These are phyloP conservation scores for Spondyliosoma cantharus DNA, from an alignment of 2,797 vertebrate genomes.

Conservation along the genomic window DNA sequence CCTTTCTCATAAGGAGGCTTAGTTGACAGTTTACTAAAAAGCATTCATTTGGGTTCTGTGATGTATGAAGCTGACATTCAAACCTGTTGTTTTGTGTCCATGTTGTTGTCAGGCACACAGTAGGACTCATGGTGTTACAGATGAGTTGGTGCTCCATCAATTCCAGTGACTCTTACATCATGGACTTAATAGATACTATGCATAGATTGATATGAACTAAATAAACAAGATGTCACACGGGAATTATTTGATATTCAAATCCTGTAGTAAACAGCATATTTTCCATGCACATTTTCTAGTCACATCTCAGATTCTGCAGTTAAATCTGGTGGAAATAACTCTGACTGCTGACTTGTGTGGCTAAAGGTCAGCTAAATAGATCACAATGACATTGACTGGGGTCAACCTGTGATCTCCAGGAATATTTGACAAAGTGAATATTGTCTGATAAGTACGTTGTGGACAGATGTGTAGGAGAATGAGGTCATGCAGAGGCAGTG, in stretches of 20 bases:
- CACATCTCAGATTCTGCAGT: neutral
- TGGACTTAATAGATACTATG: no score
- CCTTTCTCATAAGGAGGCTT: neutral
- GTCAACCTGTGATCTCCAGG: neutral
- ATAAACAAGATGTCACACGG: neutral
- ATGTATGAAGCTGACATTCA: neutral
- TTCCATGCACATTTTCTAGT: neutral
- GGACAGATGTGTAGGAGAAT: neutral
- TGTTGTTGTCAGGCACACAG: neutral
- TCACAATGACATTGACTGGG: no score
- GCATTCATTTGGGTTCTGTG: neutral
- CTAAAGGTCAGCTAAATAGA: neutral
- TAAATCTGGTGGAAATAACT: slow-evolving; percentile 11
- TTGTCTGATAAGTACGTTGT: neutral
- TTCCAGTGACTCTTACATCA: neutral
- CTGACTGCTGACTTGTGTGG: neutral
- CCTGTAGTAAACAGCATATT: slow-evolving; percentile 2
- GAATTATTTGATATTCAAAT: slow-evolving; percentile 10
- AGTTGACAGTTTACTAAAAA: neutral
- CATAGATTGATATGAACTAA: neutral
- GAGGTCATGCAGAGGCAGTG: fast-evolving
- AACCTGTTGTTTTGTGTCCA: neutral
- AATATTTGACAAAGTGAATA: neutral
- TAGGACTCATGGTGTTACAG: neutral
- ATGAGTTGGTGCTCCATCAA: neutral